These are phyloP conservation scores for Drosophila barbarae DNA, from an alignment of 2,888 invertebrate genomes.

Conservation along the genomic window DNA sequence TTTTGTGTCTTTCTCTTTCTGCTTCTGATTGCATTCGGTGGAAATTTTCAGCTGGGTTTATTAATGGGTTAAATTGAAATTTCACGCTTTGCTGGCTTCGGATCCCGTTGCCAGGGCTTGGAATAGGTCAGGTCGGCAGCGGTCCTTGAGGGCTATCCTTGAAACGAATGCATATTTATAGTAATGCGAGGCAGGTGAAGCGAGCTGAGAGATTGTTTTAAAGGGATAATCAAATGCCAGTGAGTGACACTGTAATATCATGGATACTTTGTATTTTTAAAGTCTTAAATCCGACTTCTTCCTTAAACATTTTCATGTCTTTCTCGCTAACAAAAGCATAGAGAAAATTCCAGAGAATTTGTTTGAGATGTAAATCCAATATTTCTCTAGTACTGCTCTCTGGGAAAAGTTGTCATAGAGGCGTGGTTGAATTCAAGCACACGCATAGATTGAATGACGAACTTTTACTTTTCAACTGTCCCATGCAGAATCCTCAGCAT, in stretches of 20 bases:
- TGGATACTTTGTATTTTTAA: not conserved
- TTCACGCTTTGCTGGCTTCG: slow-evolving; percentile 55
- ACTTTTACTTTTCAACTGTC: slow-evolving; percentile 62
- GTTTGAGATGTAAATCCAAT: not conserved
- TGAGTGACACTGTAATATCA: not conserved
- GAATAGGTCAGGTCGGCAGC: slow-evolving; percentile 27
- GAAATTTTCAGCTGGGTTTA: slow-evolving; percentile 50
- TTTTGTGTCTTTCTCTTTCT: slow-evolving; percentile 36
- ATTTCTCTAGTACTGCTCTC: not conserved
- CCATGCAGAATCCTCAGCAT: slow-evolving; percentile 14
- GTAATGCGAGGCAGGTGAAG: slow-evolving; percentile 28
- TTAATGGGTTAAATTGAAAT: slow-evolving; percentile 73
- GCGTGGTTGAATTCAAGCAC: slow-evolving; percentile 58
- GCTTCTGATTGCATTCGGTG: slow-evolving; percentile 46
- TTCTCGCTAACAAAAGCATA: not conserved
- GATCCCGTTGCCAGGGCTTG: slow-evolving; percentile 22
- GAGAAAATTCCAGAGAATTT: not conserved
- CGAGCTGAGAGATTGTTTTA: slow-evolving; percentile 20
- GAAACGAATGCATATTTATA: slow-evolving; percentile 33
- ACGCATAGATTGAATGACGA: slow-evolving; percentile 68
- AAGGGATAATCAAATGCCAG: slow-evolving; percentile 10
- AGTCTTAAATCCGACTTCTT: not conserved
- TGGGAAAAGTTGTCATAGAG: slow-evolving; percentile 23
- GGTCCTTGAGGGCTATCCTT: slow-evolving; percentile 25
- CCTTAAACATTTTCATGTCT: not conserved